Base-by-base conservation (phyloP, 2,888 invertebrate genomes). In the Glaucopsyche alexis region DNA sequence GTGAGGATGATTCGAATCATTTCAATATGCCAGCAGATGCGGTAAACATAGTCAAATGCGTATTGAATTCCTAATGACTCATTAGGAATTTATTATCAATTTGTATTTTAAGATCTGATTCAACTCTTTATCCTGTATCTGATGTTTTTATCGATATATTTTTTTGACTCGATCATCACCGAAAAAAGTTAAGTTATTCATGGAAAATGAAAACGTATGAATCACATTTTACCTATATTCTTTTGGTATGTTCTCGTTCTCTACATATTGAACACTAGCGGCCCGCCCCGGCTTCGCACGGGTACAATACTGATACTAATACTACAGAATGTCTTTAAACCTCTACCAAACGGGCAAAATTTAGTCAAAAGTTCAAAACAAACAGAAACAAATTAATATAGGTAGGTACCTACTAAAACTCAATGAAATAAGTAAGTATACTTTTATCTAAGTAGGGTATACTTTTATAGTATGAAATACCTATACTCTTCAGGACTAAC, bases 51-150 rank as follows among this genome's bases (percentile, higher is more conserved):
- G 19, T 19, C 60, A 55, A 55, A 42, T 45, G 67, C 67, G 67
- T 47, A 47, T 45, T 11, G 67, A 67, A 67, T 67, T 45, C n/a
- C 42, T 67, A 67, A 47, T 67, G 67, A 67, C 67, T 67, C 67
- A 67, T 67, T 67, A 67, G 42, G 13, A 67, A 47, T 67, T 45
- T 45, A 67, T 47, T 67, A 47, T 42, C 19, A 47, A 14, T 67
- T 67, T 66, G 11, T 66, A 45, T 45, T 67, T 67, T 42, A 11
- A 42, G 11, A 66, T 42, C 45, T 45, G 47, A 60, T 60, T 60
- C 60, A 60, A 60, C 4, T 60, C 29, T 60, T 60, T 60, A 60
- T 60, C 29, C 29, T 60, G 60, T 60, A 60, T 55, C 19, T 55
- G 47, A 67, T 45, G 67, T 67, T 67, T 67, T 67, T 45, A 45